Percentiles rank a stretch among this genome's conserved stretches.
phyloP scores from a whole-genome alignment of 1,140 invertebrate genomes.

The Macrobrachium rosenbergii region DNA sequence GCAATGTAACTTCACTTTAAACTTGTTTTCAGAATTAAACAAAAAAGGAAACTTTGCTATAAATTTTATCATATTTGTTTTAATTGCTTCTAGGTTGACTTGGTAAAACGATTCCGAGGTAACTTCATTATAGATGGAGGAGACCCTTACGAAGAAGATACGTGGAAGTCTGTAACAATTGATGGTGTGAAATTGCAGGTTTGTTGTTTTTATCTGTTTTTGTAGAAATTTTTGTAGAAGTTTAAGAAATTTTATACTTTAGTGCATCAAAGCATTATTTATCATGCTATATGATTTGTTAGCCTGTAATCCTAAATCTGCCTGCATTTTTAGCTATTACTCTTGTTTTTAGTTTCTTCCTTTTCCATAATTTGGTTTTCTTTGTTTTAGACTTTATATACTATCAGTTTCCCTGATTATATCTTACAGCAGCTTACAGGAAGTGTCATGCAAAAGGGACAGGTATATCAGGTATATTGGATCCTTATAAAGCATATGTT shows the following conservation, averaged over 20 bases:
- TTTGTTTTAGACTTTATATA: no score
- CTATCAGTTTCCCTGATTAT: no score
- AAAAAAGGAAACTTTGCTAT: constrained; percentile 14
- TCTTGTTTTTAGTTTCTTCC: no score
- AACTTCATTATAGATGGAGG: constrained; percentile 74
- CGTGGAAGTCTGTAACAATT: constrained; percentile 80
- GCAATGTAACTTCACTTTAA: no score
- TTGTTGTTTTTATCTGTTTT: constrained; percentile 58
- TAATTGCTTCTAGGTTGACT: constrained; percentile 53
- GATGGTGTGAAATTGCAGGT: constrained; percentile 80
- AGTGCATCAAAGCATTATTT: background rate
- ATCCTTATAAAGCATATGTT: no score
- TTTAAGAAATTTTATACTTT: background rate
- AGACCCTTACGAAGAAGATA: constrained; percentile 80
- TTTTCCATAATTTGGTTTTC: no score
- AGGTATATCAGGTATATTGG: no score
- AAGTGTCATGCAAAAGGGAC: no score
- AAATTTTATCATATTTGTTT: constrained; percentile 63
- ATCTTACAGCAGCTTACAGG: no score
- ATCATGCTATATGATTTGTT: background rate
- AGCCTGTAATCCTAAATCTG: no score
- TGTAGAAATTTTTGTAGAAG: background rate
- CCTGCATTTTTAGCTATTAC: no score
- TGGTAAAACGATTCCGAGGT: constrained; percentile 73
- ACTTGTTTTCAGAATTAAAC: constrained; percentile 30